Base-by-base conservation (phyloP, 2,113 vertebrate genomes). In the Ia io region DNA sequence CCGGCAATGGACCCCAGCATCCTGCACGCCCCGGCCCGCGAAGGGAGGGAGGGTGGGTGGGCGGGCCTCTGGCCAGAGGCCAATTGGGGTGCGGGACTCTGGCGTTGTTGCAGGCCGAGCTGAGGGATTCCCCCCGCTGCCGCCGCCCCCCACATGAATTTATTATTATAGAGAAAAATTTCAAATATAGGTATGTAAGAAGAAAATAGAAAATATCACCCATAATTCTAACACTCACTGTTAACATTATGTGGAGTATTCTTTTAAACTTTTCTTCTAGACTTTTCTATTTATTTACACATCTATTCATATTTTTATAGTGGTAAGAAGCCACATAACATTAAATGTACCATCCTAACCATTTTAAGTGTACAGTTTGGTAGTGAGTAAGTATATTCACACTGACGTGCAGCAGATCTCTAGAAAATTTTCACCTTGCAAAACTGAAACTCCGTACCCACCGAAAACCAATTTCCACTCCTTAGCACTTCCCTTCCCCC, bases 281-380 rank as follows among this genome's bases (percentile, higher is more conserved):
- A 76, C 12, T 59, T 92, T 84, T 85, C 25, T 42, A 20, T 49
- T 28, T 11, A 51, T 69, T 65, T 67, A 40, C 84, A 7, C 20
- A 77, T 56, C 67, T 61, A 56, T n/a, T 12, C 80, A 40, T 42
- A 47, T 95, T 93, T 83, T 73, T 65, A 56, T 74, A 44, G 56
- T 71, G 40, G 13, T 65, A 14, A 82, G 82, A 93, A 63, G 14
- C 56, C 35, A 71, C 20, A 44, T 82, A n/a, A 53, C 35, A 65
- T 53, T 88, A 35, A n/a, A 53, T 65, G 30, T 65, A 74, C 37
- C 44, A 53, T 30, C 69, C n/a, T 74, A 74, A 23, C 42, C 32
- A 30, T 28, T 74, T 88, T 40, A 83, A 28, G 30, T 53, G 30
- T 35, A 42, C 10, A 11, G 22, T 65, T 88, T 37, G 22, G 28